Evolutionary conservation across 2,888 invertebrate species (phyloP).

Genomic region (Didymodactylos carnosus): DNA sequence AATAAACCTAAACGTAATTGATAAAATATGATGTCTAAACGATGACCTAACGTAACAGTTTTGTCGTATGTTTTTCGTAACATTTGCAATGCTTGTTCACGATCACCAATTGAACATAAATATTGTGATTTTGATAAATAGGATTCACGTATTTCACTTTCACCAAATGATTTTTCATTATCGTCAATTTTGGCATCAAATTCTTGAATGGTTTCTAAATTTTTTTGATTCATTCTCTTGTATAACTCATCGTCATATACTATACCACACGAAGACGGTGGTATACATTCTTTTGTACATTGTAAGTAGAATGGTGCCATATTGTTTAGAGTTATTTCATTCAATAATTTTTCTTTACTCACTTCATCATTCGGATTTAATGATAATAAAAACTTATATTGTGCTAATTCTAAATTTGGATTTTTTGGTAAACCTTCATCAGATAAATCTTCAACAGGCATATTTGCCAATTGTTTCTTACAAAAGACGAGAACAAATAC

Average conservation of each 20-base stretch:
- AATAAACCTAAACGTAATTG: constrained; percentile 65
- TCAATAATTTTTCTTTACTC: background rate
- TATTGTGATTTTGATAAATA: constrained; percentile 66
- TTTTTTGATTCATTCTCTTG: constrained; percentile 45
- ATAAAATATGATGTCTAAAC: constrained; percentile 65
- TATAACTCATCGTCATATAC: constrained; percentile 3
- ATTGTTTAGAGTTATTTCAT: background rate
- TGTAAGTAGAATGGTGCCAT: constrained; percentile 4
- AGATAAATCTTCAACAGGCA: background rate
- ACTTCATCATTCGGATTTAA: background rate
- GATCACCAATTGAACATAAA: constrained; percentile 59
- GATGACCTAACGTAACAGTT: constrained; percentile 61
- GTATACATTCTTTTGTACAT: constrained; percentile 6
- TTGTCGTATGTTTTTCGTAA: constrained; percentile 52
- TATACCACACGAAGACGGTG: background rate
- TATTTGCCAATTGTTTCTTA: too few relatives aligned
- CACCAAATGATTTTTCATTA: constrained; percentile 67
- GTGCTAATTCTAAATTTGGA: constrained; percentile 11
- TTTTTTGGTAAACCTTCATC: constrained; percentile 11
- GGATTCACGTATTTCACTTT: constrained; percentile 66
- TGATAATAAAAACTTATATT: constrained; percentile 3
- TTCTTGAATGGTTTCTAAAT: constrained; percentile 51
- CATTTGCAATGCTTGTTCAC: constrained; percentile 46
- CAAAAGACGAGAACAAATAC: too few relatives aligned
- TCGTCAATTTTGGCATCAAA: constrained; percentile 66